Percentiles rank a stretch among this genome's conserved stretches.
phyloP scores from a whole-genome alignment of 2,888 invertebrate species.

The Anthrax anthrax region DNA sequence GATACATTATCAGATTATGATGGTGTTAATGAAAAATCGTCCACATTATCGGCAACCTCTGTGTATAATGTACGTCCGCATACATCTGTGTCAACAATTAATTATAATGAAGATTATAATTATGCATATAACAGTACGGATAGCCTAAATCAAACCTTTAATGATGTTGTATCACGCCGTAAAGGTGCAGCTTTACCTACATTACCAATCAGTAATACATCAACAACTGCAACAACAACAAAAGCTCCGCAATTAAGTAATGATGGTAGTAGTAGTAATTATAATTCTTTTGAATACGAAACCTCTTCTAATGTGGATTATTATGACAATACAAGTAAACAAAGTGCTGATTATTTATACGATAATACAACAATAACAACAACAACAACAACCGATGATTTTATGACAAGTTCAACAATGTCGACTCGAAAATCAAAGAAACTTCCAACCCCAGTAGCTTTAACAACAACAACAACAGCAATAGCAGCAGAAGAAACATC shows the following conservation, averaged over 20 bases:
- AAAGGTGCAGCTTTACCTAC: slow-evolving; percentile 13
- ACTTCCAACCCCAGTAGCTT: slow-evolving; percentile 1
- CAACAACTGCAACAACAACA: background rate
- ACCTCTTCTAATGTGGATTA: background rate
- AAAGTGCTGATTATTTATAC: slow-evolving; percentile 1
- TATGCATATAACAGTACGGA: slow-evolving; percentile 56
- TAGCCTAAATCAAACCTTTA: slow-evolving; percentile 31
- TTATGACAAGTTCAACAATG: background rate
- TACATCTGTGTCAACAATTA: slow-evolving; percentile 24
- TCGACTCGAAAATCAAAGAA: slow-evolving; percentile 1
- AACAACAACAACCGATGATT: background rate
- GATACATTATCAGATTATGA: background rate
- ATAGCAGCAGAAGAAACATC: too few relatives aligned
- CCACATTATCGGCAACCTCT: slow-evolving; percentile 13
- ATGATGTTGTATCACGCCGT: slow-evolving; percentile 7
- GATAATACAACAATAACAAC: background rate
- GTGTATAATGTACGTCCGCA: slow-evolving; percentile 21
- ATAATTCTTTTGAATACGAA: slow-evolving; percentile 6
- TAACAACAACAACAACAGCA: background rate
- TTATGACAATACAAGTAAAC: background rate
- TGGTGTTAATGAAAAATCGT: background rate
- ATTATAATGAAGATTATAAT: slow-evolving; percentile 54
- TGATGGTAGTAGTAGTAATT: slow-evolving; percentile 1
- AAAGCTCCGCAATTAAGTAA: slow-evolving; percentile 2
- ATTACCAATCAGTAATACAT: slow-evolving; percentile 11